phyloP scores from a whole-genome alignment of 2,113 vertebrate species.

The Macquaria ambigua region DNA sequence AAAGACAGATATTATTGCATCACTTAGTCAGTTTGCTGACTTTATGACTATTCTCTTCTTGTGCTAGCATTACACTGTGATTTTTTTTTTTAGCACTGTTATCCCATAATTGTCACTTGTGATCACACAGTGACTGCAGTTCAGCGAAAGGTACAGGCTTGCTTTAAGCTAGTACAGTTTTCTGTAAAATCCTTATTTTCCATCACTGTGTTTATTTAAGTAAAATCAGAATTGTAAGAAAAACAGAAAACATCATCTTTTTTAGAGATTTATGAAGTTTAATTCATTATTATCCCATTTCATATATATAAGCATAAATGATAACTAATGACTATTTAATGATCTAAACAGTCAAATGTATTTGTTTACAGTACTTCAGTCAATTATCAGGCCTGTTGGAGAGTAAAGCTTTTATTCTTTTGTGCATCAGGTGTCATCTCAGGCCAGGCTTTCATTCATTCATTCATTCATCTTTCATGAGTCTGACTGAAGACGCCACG shows the following conservation, averaged over 20 bases:
- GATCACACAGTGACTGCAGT: no score
- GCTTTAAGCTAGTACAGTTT: background rate
- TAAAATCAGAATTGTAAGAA: background rate
- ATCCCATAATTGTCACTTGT: background rate
- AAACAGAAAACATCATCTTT: background rate
- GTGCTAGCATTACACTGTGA: background rate
- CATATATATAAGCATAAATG: background rate
- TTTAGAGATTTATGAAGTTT: background rate
- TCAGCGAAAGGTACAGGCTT: no score
- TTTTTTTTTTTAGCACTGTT: background rate
- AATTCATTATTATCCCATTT: background rate
- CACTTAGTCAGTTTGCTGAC: background rate
- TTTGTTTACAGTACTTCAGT: background rate
- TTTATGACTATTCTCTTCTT: background rate
- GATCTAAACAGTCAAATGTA: background rate
- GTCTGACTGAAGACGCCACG: conserved; percentile 48
- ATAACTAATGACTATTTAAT: background rate
- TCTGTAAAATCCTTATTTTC: no score
- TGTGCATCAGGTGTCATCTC: conserved; percentile 45
- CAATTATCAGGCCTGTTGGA: background rate
- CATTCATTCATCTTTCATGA: conserved; percentile 54
- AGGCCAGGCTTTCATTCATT: conserved; percentile 34
- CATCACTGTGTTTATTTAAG: background rate
- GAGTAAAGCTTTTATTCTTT: conserved; percentile 1
- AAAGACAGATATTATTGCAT: background rate